These are phyloP conservation scores for Rhinogobio ventralis DNA, from an alignment of 2,797 vertebrate genomes.

Conservation along the genomic window DNA sequence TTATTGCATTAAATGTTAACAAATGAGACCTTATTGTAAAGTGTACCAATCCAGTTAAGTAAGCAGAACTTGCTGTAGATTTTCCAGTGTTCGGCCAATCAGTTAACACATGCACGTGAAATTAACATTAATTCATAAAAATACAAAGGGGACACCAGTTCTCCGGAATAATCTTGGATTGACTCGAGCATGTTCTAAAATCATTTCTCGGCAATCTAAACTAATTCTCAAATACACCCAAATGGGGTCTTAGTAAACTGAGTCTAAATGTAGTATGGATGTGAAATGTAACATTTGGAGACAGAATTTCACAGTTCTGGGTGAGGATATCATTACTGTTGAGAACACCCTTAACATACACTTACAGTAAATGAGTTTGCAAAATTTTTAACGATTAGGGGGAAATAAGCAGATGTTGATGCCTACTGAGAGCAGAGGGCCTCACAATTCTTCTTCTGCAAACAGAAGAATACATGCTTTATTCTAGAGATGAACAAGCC, in stretches of 20 bases:
- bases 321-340: neutral
- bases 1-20: neutral
- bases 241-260: constrained; percentile 1
- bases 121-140: neutral
- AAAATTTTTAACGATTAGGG: neutral
- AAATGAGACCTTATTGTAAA: neutral
- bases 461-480: neutral
- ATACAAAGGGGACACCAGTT: neutral
- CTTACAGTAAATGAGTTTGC: neutral
- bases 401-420: neutral
- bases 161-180: neutral
- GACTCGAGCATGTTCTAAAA: neutral
- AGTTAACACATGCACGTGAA: neutral
- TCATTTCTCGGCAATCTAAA: neutral
- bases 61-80: neutral
- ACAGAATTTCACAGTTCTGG: constrained; percentile 40
- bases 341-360: neutral
- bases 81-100: neutral
- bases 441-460: neutral
- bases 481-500: neutral
- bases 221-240: neutral
- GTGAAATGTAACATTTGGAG: constrained; percentile 43
- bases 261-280: constrained; percentile 5
- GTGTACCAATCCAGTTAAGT: neutral
- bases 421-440: neutral